These are phyloP conservation scores for Pterocles gutturalis DNA, from an alignment of 2,113 vertebrate genomes.

Conservation along the genomic window DNA sequence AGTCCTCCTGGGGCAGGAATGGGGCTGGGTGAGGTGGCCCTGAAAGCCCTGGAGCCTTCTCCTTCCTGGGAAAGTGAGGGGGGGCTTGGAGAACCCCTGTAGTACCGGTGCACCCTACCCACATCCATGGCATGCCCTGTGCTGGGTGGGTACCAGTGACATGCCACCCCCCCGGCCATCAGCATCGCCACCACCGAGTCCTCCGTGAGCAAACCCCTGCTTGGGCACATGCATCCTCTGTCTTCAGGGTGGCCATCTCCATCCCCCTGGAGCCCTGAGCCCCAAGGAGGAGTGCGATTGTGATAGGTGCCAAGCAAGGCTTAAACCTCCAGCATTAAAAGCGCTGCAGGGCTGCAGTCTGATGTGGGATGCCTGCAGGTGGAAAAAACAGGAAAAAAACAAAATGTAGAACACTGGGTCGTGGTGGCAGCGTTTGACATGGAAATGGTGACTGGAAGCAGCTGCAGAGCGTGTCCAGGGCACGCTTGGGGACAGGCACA, in stretches of 20 bases:
- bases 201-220: fast-evolving
- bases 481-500: neutral
- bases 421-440: neutral
- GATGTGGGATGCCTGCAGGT: neutral
- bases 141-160: neutral
- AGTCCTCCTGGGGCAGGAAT: neutral
- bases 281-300: neutral
- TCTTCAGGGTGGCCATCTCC: neutral
- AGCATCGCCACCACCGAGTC: fast-evolving
- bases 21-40: neutral
- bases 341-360: neutral
- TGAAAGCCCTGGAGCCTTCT: neutral
- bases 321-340: neutral
- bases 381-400: neutral
- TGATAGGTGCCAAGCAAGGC: neutral
- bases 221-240: fast-evolving
- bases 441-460: conserved; percentile 60
- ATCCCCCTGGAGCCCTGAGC: neutral
- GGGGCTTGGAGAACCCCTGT: fast-evolving
- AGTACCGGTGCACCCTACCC: neutral
- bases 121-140: neutral
- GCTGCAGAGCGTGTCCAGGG: neutral
- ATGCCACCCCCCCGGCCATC: neutral
- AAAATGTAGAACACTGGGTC: conserved; percentile 66
- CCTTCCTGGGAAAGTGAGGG: neutral